These are phyloP conservation scores for Conchocele bisecta DNA, from an alignment of 2,888 invertebrate species.

Conservation along the genomic window DNA sequence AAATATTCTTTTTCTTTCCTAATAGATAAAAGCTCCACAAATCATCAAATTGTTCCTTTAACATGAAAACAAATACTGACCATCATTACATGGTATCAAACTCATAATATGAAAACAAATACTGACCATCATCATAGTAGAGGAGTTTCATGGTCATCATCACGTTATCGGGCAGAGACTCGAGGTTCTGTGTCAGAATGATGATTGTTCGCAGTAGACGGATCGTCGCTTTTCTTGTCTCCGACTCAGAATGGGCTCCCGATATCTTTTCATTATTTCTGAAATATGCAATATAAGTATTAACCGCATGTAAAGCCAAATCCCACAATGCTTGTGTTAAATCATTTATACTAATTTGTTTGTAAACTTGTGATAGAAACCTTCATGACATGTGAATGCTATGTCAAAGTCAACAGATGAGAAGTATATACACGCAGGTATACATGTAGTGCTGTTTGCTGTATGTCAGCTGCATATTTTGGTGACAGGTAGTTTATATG, in stretches of 20 bases:
- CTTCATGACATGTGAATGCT: background rate
- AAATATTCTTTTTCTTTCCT: too few relatives aligned
- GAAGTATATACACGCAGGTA: too few relatives aligned
- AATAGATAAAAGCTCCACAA: too few relatives aligned
- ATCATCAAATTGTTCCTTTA: too few relatives aligned
- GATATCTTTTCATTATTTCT: conserved; percentile 79
- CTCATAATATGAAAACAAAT: too few relatives aligned
- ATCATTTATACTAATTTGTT: background rate
- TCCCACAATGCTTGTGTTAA: too few relatives aligned
- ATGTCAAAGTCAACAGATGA: too few relatives aligned
- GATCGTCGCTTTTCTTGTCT: conserved; percentile 82
- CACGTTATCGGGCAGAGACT: conserved; percentile 81
- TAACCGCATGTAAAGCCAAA: too few relatives aligned
- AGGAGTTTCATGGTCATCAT: conserved; percentile 83
- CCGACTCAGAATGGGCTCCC: conserved; percentile 72
- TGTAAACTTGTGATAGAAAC: background rate
- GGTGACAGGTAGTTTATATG: too few relatives aligned
- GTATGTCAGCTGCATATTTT: too few relatives aligned
- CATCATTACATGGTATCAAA: conserved; percentile 83
- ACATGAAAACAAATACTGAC: too few relatives aligned
- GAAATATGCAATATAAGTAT: conserved; percentile 9
- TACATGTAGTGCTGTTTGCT: too few relatives aligned
- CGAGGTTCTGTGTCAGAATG: conserved; percentile 80
- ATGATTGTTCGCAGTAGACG: conserved; percentile 82
- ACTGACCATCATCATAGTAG: conserved; percentile 82